Evolutionary conservation across 2,113 vertebrate species (phyloP), one percentile per base, ranked within the genome.

Genomic region (Nicator chloris): DNA sequence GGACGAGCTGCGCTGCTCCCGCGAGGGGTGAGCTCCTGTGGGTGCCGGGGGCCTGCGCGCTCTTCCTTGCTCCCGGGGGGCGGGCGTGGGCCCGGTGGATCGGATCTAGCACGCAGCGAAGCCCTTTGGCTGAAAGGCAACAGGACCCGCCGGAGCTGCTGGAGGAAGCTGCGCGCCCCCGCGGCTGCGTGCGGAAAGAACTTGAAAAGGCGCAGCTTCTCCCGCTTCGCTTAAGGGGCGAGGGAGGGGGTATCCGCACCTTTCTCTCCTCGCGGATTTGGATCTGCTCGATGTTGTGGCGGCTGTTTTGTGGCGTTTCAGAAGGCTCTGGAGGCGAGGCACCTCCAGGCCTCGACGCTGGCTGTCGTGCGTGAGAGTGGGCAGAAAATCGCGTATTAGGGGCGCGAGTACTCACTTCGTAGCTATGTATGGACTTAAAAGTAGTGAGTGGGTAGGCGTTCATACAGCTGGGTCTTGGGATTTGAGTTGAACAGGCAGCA

Each of bases 381-480:
- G 44, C 44, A 9, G 59, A 27, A 19, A 53, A 10, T 10, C 13
- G 1, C 5, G 2, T 20, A 1, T 1, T 3, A 21, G 13, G 5
- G 44, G 2, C 4, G 11, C 12, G 40, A 60, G 37, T 9, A 3
- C 24, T 77, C 12, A 1, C 40, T 82, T 39, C 1, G 0, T 35
- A 19, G 28, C 51, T 14, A 3, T 27, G 54, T 2, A 0, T 5
- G 56, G 14, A 19, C 65, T 71, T 68, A 7, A 10, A 33, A 54
- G 37, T 8, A 22, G 53, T 24, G 8, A 23, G 24, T 42, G 75
- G 33, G n/a, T 14, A 11, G 73, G 57, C 12, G 23, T 51, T 87
- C 35, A 0, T 15, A 0, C 13, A 2, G 0, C 20, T 14, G 45
- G 10, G 1, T 68, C 12, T 23, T 9, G 23, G 30, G 6, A 2